A percentile compares a stretch with the other conserved stretches of the same genome.
Evolutionary conservation across 2,888 invertebrate genomes (phyloP).

Genomic region (Drosophila limbata): DNA sequence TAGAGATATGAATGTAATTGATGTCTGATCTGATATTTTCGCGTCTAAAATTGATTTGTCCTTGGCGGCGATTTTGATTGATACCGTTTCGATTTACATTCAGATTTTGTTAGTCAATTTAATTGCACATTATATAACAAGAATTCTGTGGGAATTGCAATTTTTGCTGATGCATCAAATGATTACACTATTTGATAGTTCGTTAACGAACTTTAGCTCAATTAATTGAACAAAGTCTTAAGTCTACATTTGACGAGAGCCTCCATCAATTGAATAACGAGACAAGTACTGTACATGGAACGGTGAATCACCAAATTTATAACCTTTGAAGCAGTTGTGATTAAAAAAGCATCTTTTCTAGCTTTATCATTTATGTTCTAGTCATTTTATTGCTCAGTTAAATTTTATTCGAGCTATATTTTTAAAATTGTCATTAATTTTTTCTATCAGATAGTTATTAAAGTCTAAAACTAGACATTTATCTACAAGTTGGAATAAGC

Average conservation of each 20-base stretch:
- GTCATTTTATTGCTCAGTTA: too few relatives aligned
- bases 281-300: neutral
- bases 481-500: neutral
- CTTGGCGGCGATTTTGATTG: slow-evolving; percentile 20
- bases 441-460: too few relatives aligned
- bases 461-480: too few relatives aligned
- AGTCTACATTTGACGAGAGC: neutral
- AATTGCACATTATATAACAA: neutral
- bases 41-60: neutral
- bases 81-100: slow-evolving; percentile 31
- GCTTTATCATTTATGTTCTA: too few relatives aligned
- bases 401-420: too few relatives aligned
- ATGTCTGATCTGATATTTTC: neutral
- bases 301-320: neutral
- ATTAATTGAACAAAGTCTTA: neutral
- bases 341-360: neutral
- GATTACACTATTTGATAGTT: neutral
- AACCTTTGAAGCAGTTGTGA: neutral
- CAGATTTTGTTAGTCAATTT: neutral
- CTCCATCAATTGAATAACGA: neutral
- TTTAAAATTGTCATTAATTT: too few relatives aligned
- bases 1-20: neutral
- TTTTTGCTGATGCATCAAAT: neutral
- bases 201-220: neutral
- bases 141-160: neutral